Base-by-base conservation (phyloP, 1,140 invertebrate species). In the Tetraneura akinire region DNA sequence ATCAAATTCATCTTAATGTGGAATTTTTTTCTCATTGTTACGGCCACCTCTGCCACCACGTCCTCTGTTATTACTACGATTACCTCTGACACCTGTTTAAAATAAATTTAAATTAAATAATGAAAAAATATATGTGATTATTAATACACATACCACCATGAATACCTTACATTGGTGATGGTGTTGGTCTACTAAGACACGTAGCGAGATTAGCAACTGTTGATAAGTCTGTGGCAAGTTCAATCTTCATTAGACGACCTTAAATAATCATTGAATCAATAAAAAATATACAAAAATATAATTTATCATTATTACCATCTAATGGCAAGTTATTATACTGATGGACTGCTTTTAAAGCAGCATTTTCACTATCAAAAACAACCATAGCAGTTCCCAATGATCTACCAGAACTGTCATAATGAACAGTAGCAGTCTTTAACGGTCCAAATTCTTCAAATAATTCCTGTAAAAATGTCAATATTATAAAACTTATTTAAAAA, bases 301-400 rank as follows among this genome's bases (percentile, higher is more conserved):
- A 64, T 74, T 81, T 32, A 21, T 64, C 62, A 81, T 53, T 83
- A 82, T 86, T 88, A 91, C 93, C 97, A 90, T 99, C 97, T 66
- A 99, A 87, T 23, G 96, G 96, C 51, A 99, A 96, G 81, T 95
- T 95, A 88, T 98, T 97, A 86, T 99, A 99, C 85, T 98, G 96
- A 86, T 97, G 97, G 90, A 98, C 93, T 14, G 97, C 97, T 86
- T 96, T 95, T 37, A 97, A 90, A 1, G 97, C 97, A 89, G 98
- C 96, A 82, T 91, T 88, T 85, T 92, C 89, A 84, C 95, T 89
- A 85, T 97, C 94, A 88, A 96, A 99, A 73, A 97, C 92, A 18
- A 99, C 96, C 90, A 98, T 96, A 80, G 97, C 97, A 82, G 96
- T 97, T 64, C 97, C 96, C 83, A 98, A 88, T 62, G 96, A 98